A percentile compares a stretch with the other conserved stretches of the same genome.
phyloP scores from a whole-genome alignment of 30 jellyfish, hydroid and myxozoan genomes.

The Aurelia coerulea region DNA sequence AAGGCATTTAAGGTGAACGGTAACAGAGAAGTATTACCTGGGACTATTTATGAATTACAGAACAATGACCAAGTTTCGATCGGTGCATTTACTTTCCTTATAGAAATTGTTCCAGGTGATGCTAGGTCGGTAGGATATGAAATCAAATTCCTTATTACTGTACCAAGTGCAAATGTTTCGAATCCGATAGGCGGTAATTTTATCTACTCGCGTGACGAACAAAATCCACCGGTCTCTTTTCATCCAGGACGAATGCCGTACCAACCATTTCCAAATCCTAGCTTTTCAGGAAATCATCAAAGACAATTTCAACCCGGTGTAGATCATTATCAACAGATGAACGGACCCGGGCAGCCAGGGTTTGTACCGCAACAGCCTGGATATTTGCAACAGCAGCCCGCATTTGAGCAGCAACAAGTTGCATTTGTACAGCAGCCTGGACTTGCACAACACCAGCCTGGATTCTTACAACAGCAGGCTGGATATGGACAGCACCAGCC shows the following conservation, averaged over 20 bases:
- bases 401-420: neutral
- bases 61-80: constrained; percentile 53
- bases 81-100: constrained; percentile 54
- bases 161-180: too few relatives aligned
- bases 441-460: neutral
- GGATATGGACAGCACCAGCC: constrained; percentile 2
- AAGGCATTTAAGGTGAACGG: constrained; percentile 47
- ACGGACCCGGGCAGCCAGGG: too few relatives aligned
- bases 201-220: too few relatives aligned
- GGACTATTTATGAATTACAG: neutral
- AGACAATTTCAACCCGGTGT: too few relatives aligned
- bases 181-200: too few relatives aligned
- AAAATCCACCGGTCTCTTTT: too few relatives aligned
- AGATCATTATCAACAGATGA: too few relatives aligned
- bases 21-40: constrained; percentile 6
- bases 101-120: constrained; percentile 56
- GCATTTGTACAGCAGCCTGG: neutral
- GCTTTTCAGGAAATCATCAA: neutral
- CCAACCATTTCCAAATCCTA: neutral
- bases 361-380: too few relatives aligned
- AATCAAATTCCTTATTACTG: constrained; percentile 13
- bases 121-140: constrained; percentile 31
- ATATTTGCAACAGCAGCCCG: neutral
- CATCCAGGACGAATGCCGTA: too few relatives aligned
- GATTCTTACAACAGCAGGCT: neutral